phyloP scores from a whole-genome alignment of 2,797 vertebrate species.

The Mormyrus hasselquistii region DNA sequence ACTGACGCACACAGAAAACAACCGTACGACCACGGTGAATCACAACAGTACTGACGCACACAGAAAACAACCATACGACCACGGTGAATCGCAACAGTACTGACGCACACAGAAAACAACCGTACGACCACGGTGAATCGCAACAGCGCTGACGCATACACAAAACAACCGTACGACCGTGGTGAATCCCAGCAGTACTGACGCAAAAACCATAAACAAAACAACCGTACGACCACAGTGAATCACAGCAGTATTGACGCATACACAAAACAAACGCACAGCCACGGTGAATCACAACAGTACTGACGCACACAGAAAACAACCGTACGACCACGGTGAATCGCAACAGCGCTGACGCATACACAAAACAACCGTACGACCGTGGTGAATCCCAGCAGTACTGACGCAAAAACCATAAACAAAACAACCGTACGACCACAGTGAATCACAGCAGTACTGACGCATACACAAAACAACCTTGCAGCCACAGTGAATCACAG shows the following conservation, averaged over 20 bases:
- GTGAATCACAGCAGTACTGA: not conserved
- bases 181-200: not conserved
- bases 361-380: not conserved
- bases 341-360: too few relatives aligned
- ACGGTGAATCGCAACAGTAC: not conserved
- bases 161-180: not conserved
- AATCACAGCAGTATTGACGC: not conserved
- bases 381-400: not conserved
- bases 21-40: not conserved
- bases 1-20: too few relatives aligned
- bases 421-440: too few relatives aligned
- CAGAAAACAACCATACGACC: not conserved
- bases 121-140: not conserved
- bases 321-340: too few relatives aligned
- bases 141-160: not conserved
- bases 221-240: not conserved
- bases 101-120: not conserved
- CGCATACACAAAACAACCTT: not conserved
- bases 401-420: not conserved
- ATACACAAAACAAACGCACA: too few relatives aligned
- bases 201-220: not conserved
- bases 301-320: too few relatives aligned
- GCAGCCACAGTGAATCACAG: not conserved
- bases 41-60: not conserved
- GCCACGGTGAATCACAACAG: too few relatives aligned